Evolutionary conservation across 2,888 invertebrate genomes (phyloP).

Genomic region (Epirrhoe tristata): DNA sequence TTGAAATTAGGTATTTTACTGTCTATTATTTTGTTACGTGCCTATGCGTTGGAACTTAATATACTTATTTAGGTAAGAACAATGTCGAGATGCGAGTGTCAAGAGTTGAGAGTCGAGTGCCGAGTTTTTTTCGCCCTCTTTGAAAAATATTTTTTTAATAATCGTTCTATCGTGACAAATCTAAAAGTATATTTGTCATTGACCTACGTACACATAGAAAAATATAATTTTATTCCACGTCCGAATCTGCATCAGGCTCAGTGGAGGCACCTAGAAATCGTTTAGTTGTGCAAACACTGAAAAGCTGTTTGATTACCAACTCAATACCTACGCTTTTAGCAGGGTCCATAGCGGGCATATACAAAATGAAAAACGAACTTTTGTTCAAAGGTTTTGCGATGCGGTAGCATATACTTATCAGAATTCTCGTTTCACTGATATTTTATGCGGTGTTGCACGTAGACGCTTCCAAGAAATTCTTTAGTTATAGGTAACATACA

Average conservation of each 20-base stretch:
- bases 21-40: too few species aligned
- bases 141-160: too few species aligned
- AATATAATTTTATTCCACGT: background rate
- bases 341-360: slow-evolving; percentile 10
- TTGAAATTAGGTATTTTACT: too few species aligned
- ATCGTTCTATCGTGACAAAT: too few species aligned
- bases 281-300: slow-evolving; percentile 17
- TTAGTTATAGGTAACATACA: background rate
- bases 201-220: too few species aligned
- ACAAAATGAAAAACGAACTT: slow-evolving; percentile 15
- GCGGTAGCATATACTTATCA: slow-evolving; percentile 15
- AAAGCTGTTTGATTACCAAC: slow-evolving; percentile 23
- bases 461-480: slow-evolving; percentile 1
- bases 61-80: too few species aligned
- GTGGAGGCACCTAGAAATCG: slow-evolving; percentile 12
- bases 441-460: slow-evolving; percentile 9
- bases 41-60: too few species aligned
- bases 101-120: too few species aligned
- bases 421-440: slow-evolving; percentile 12
- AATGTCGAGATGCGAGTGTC: too few species aligned
- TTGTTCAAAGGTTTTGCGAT: slow-evolving; percentile 9
- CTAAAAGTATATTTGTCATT: too few species aligned
- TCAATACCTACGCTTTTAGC: slow-evolving; percentile 10
- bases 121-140: too few species aligned
- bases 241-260: background rate